Percentiles rank a stretch among this genome's conserved stretches.
Evolutionary conservation across 2,888 invertebrate species (phyloP).

Genomic region (Metallyticus violacea): DNA sequence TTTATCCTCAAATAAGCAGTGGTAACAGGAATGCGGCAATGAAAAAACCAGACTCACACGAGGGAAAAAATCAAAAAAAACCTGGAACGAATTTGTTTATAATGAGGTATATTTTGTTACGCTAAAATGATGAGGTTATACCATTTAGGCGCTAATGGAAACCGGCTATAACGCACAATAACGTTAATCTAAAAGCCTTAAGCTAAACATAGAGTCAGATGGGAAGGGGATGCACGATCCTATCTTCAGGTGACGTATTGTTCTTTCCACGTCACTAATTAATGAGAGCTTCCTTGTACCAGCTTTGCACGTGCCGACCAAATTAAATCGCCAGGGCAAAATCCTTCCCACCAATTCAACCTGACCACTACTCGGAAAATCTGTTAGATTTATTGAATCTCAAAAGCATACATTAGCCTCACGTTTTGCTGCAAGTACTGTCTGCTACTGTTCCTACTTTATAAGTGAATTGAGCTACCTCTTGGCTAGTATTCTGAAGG

Average conservation of each 20-base stretch:
- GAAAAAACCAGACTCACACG: not conserved
- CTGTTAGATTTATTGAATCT: too few species aligned
- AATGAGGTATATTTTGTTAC: not conserved
- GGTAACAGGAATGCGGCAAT: not conserved
- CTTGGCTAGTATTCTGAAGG: too few species aligned
- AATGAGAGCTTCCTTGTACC: not conserved
- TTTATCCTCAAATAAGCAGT: not conserved
- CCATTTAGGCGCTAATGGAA: not conserved
- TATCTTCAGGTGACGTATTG: not conserved
- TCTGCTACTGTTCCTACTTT: too few species aligned
- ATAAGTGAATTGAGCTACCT: too few species aligned
- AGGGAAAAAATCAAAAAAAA: not conserved
- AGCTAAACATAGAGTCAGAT: not conserved
- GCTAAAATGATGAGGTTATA: too few species aligned
- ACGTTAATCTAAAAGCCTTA: not conserved
- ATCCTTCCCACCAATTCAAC: not conserved
- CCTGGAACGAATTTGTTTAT: not conserved
- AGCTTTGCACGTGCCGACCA: not conserved
- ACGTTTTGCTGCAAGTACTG: too few species aligned
- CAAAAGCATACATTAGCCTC: too few species aligned
- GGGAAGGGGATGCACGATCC: not conserved
- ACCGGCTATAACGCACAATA: not conserved
- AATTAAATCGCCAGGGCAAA: not conserved
- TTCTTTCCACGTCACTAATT: not conserved
- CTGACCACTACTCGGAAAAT: too few species aligned